Conservation (phyloP, 2,797 vertebrate species). For the Microctenopoma stevenorrisi region DNA sequence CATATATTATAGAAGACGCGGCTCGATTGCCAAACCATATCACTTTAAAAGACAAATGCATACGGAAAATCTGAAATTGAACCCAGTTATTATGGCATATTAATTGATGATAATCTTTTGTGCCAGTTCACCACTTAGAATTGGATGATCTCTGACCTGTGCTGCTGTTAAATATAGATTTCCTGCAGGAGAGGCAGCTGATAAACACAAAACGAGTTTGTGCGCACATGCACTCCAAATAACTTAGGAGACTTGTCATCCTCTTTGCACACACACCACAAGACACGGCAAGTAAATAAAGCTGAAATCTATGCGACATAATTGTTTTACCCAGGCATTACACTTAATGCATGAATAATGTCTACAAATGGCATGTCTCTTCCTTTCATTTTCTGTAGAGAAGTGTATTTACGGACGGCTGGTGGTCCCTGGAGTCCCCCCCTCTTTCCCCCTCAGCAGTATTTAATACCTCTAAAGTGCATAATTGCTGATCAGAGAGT, state of each 20-base stretch:
- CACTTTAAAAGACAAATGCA: constrained; percentile 79
- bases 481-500: constrained; percentile 86
- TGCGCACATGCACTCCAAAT: constrained; percentile 21
- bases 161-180: constrained; percentile 65
- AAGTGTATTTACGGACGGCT: constrained; percentile 74
- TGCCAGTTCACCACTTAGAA: constrained; percentile 68
- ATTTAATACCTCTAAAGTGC: constrained; percentile 83
- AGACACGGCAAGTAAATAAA: constrained; percentile 63
- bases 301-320: constrained; percentile 60
- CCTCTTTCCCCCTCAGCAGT: constrained; percentile 56
- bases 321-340: constrained; percentile 71
- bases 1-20: constrained; percentile 76
- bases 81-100: constrained; percentile 77
- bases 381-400: constrained; percentile 73
- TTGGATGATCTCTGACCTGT: constrained; percentile 57
- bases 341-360: constrained; percentile 81
- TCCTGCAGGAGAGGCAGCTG: constrained; percentile 1
- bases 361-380: constrained; percentile 78
- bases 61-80: constrained; percentile 69
- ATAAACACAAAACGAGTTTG: constrained; percentile 26
- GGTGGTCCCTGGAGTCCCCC: constrained; percentile 78
- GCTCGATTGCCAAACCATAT: constrained; percentile 69
- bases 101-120: constrained; percentile 78
- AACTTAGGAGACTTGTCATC: constrained; percentile 58
- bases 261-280: constrained; percentile 24